A percentile compares a stretch with the other conserved stretches of the same genome.
These are phyloP conservation scores for Psylliodes chrysocephalus DNA, from an alignment of 2,888 invertebrate species.

Conservation along the genomic window DNA sequence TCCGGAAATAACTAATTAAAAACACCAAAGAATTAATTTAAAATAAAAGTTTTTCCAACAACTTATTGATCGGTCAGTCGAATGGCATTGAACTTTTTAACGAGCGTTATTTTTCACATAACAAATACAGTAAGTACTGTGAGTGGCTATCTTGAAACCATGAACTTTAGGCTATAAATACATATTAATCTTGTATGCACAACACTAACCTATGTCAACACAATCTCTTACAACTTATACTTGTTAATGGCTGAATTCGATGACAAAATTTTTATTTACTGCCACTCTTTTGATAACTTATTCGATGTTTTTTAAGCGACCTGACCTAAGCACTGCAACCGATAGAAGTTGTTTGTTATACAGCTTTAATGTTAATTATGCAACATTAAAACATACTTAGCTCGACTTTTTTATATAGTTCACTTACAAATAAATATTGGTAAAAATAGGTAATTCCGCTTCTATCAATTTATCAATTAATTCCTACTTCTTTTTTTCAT, in stretches of 20 bases:
- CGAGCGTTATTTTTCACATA: conserved; percentile 43
- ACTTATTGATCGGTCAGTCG: conserved; percentile 3
- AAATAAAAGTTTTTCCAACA: background rate
- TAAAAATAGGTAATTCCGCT: too few species aligned
- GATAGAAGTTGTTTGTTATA: conserved; percentile 16
- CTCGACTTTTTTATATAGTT: background rate
- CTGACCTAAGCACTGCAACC: conserved; percentile 15
- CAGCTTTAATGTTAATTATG: background rate
- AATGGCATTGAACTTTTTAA: conserved; percentile 47
- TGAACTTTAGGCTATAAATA: conserved; percentile 52
- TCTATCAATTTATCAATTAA: too few species aligned
- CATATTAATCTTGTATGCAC: conserved; percentile 48
- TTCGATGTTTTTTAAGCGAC: conserved; percentile 14
- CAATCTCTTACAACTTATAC: conserved; percentile 34
- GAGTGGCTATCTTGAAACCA: conserved; percentile 47
- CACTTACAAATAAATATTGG: too few species aligned
- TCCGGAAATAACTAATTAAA: too few species aligned
- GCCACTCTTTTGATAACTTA: conserved; percentile 20
- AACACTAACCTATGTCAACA: conserved; percentile 55
- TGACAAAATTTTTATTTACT: conserved; percentile 33
- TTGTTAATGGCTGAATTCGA: conserved; percentile 25
- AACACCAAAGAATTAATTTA: background rate
- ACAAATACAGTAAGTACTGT: conserved; percentile 42
- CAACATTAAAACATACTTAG: conserved; percentile 1
- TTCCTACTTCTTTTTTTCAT: too few species aligned